Evolutionary conservation across 2,888 invertebrate genomes (phyloP).

Genomic region (Ditula angustiorana): DNA sequence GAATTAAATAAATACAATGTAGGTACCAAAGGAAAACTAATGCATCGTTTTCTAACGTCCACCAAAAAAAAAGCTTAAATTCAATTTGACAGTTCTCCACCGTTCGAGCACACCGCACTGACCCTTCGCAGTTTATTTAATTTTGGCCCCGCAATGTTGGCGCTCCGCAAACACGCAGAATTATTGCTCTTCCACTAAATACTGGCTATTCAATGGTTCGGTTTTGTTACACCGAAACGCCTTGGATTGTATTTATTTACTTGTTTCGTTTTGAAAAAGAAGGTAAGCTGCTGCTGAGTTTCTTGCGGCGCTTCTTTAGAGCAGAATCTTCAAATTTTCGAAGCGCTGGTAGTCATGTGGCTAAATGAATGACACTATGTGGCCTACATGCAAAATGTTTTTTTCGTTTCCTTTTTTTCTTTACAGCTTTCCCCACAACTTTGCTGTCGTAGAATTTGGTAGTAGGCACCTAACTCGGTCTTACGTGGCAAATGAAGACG

Average conservation of each 20-base stretch:
- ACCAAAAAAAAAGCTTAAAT: conserved; percentile 11
- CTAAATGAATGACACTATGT: no score
- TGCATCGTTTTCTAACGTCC: background rate
- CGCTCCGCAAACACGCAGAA: conserved; percentile 77
- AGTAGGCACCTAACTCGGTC: no score
- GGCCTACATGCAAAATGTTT: no score
- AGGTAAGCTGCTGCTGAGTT: no score
- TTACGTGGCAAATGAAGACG: no score
- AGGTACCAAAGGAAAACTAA: background rate
- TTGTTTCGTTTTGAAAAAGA: background rate
- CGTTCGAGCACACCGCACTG: background rate
- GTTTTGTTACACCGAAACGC: conserved; percentile 16
- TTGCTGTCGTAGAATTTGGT: no score
- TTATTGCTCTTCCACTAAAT: conserved; percentile 76
- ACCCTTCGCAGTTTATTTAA: conserved; percentile 72
- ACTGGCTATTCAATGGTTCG: conserved; percentile 40
- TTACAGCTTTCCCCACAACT: no score
- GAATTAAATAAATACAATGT: no score
- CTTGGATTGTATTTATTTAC: background rate
- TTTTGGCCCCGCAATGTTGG: conserved; percentile 77
- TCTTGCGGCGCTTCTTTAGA: no score
- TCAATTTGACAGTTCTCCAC: background rate
- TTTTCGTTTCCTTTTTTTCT: no score
- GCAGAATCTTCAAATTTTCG: no score
- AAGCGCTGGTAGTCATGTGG: no score